Conservation (phyloP, 2,113 vertebrate species). For the Puffinus mauretanicus region DNA sequence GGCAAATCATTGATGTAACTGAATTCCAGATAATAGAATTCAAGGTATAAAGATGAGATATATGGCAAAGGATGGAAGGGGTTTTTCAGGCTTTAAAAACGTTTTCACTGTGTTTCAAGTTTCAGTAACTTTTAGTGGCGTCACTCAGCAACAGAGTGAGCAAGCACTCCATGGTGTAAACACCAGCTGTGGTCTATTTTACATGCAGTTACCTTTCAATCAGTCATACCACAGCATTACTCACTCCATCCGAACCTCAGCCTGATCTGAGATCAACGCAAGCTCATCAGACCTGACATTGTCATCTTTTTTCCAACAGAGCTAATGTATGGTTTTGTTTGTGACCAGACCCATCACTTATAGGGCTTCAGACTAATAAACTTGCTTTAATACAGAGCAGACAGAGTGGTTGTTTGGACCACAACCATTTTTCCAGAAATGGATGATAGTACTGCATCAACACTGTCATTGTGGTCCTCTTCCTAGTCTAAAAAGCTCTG, state of each 20-base stretch:
- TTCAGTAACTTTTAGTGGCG: not conserved
- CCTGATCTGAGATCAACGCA: not conserved
- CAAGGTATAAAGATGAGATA: conserved; percentile 5
- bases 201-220: not conserved
- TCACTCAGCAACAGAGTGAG: not conserved
- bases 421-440: not conserved
- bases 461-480: not conserved
- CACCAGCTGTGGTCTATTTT: not conserved
- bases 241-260: not conserved
- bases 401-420: not conserved
- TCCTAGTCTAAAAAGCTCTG: not conserved
- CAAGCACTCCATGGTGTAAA: not conserved
- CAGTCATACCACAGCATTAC: not conserved
- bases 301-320: not conserved
- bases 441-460: not conserved
- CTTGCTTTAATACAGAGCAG: conserved; percentile 27
- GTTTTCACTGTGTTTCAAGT: not conserved
- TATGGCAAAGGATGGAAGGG: not conserved
- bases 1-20: conserved; percentile 2
- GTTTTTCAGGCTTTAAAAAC: not conserved
- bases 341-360: not conserved
- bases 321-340: conserved; percentile 22
- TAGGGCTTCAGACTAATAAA: not conserved
- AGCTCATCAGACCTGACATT: not conserved
- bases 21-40: not conserved